Evolutionary conservation across 1,140 invertebrate species (phyloP).

Genomic region (Physella acuta): DNA sequence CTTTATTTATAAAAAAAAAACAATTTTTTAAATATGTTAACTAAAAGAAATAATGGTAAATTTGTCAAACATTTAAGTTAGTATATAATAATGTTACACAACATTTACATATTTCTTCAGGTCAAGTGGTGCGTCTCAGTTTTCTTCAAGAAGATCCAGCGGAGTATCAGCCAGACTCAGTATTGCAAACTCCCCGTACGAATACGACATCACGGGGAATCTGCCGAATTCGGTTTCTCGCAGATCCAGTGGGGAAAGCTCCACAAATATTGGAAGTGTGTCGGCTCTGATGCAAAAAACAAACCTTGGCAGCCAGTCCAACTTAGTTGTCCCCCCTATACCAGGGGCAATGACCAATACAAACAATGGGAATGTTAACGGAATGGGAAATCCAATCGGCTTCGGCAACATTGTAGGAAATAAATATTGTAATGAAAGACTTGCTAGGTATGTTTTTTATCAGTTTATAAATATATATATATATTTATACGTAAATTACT

Average conservation of each 20-base stretch:
- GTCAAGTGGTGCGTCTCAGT: conserved; percentile 78
- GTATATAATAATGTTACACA: background rate
- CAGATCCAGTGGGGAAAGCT: conserved; percentile 68
- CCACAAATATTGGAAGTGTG: conserved; percentile 59
- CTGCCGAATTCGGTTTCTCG: conserved; percentile 75
- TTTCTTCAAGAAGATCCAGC: conserved; percentile 37
- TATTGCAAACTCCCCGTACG: conserved; percentile 58
- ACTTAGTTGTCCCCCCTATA: conserved; percentile 64
- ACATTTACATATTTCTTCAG: conserved; percentile 1
- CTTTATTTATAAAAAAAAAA: too few relatives aligned
- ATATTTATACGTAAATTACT: too few relatives aligned
- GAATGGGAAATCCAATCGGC: background rate
- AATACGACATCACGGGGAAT: conserved; percentile 71
- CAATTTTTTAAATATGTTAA: too few relatives aligned
- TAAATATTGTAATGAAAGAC: conserved; percentile 45
- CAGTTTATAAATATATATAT: too few relatives aligned
- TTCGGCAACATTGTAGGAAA: conserved; percentile 33
- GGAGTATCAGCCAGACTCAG: conserved; percentile 38
- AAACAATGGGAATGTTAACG: background rate
- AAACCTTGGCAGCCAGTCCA: conserved; percentile 65
- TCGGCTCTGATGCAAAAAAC: conserved; percentile 61
- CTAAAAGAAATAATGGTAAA: too few relatives aligned
- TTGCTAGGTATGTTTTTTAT: conserved; percentile 44
- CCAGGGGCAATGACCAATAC: background rate
- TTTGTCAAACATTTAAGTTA: background rate